These are phyloP conservation scores for Phenganax marumi DNA, from an alignment of 92 coral and sea anemone species.

Conservation along the genomic window DNA sequence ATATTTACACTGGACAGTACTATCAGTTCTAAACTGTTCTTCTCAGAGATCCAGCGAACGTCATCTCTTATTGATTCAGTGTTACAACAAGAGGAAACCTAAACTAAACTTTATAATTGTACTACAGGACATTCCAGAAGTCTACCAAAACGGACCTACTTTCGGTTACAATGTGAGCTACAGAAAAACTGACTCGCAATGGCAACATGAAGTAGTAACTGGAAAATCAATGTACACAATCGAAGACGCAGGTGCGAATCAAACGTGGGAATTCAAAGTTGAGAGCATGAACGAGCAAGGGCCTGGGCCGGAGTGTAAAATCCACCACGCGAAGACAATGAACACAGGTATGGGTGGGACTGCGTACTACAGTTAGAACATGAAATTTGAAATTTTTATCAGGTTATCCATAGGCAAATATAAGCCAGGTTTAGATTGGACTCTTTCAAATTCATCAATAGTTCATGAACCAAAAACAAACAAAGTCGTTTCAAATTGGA, in stretches of 20 bases:
- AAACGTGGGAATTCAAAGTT: conserved; percentile 35
- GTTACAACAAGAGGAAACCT: too few species aligned
- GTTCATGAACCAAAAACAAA: too few species aligned
- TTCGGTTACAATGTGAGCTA: conserved; percentile 25
- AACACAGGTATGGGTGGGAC: neutral
- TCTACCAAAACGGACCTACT: conserved; percentile 24
- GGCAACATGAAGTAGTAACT: conserved; percentile 21
- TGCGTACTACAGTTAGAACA: neutral
- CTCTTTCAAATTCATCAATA: too few species aligned
- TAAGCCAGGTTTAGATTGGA: too few species aligned
- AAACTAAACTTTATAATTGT: neutral
- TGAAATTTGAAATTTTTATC: too few species aligned
- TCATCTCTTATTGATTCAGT: too few species aligned
- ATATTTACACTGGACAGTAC: neutral
- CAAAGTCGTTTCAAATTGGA: too few species aligned
- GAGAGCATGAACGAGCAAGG: conserved; percentile 26
- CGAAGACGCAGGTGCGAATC: neutral
- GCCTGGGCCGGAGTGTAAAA: conserved; percentile 17
- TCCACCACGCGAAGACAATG: neutral
- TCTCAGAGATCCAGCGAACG: too few species aligned
- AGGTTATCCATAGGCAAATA: too few species aligned
- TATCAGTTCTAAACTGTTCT: neutral
- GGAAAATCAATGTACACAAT: neutral
- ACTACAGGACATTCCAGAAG: conserved; percentile 7
- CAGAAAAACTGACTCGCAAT: conserved; percentile 11